phyloP scores from a whole-genome alignment of 2,888 invertebrate genomes.

The Hydroisotoma schaefferi region DNA sequence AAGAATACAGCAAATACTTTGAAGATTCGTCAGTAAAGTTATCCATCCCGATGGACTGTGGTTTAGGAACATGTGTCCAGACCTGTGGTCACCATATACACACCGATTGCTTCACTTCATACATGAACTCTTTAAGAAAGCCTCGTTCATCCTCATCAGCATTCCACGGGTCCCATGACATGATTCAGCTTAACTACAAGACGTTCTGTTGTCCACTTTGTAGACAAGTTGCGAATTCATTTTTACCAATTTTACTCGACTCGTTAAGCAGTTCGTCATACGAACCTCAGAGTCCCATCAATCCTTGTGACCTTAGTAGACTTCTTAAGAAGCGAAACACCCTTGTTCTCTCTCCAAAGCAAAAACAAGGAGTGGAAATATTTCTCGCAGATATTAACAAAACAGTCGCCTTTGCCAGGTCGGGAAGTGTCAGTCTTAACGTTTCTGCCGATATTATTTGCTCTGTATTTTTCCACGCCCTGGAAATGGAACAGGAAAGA shows the following conservation, averaged over 20 bases:
- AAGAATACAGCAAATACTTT: conserved; percentile 20
- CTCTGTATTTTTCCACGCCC: conserved; percentile 2
- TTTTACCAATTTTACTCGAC: conserved; percentile 30
- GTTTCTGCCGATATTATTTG: background rate
- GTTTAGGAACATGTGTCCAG: conserved; percentile 33
- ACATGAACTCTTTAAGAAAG: conserved; percentile 31
- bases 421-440: background rate
- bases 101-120: conserved; percentile 33
- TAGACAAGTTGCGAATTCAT: conserved; percentile 36
- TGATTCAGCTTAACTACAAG: conserved; percentile 30
- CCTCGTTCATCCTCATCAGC: conserved; percentile 15
- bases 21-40: conserved; percentile 30
- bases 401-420: conserved; percentile 4
- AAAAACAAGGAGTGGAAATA: conserved; percentile 9
- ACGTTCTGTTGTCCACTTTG: conserved; percentile 38
- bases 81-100: conserved; percentile 42
- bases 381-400: conserved; percentile 6
- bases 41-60: conserved; percentile 27
- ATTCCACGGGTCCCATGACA: conserved; percentile 7
- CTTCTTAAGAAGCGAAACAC: background rate
- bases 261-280: background rate
- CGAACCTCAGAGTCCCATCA: too few relatives aligned
- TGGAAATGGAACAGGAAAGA: conserved; percentile 4
- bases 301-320: background rate
- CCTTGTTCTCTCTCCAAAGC: conserved; percentile 10